Conservation (phyloP, 2,797 vertebrate species). For the Bovichtus diacanthus region DNA sequence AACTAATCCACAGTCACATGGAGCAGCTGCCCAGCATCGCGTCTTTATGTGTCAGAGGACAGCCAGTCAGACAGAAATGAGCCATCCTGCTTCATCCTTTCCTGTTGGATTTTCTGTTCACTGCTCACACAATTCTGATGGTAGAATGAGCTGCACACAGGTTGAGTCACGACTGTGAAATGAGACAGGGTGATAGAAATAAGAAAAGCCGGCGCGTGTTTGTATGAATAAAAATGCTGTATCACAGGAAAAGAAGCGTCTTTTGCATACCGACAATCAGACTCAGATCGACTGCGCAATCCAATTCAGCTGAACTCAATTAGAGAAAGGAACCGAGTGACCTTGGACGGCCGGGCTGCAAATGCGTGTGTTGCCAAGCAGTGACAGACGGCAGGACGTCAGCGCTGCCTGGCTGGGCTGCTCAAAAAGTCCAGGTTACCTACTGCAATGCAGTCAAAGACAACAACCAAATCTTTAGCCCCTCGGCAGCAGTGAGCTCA, state of each 20-base stretch:
- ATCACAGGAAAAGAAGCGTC: constrained; percentile 7
- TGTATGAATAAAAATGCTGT: not conserved
- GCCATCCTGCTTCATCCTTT: not conserved
- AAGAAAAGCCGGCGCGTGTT: not conserved
- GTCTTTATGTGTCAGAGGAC: constrained; percentile 3
- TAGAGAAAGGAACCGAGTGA: constrained; percentile 51
- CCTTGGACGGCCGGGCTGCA: constrained; percentile 54
- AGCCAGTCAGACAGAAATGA: not conserved
- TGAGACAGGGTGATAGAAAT: not conserved
- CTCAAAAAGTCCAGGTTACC: constrained; percentile 29
- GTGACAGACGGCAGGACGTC: constrained; percentile 51
- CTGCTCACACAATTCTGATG: not conserved
- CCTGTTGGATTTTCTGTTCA: not conserved
- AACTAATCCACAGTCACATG: not conserved
- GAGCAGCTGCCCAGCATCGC: not conserved
- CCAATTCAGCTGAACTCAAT: constrained; percentile 55
- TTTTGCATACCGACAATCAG: constrained; percentile 7
- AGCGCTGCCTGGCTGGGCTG: constrained; percentile 28
- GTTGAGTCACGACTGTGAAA: not conserved
- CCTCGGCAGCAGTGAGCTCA: constrained; percentile 10
- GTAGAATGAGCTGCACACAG: not conserved
- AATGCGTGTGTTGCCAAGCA: constrained; percentile 54
- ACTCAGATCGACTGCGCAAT: constrained; percentile 36
- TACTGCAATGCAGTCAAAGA: constrained; percentile 67
- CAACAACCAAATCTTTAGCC: constrained; percentile 44